Conservation (phyloP, 2,888 invertebrate species). For the Leptinotarsa peninsularis region DNA sequence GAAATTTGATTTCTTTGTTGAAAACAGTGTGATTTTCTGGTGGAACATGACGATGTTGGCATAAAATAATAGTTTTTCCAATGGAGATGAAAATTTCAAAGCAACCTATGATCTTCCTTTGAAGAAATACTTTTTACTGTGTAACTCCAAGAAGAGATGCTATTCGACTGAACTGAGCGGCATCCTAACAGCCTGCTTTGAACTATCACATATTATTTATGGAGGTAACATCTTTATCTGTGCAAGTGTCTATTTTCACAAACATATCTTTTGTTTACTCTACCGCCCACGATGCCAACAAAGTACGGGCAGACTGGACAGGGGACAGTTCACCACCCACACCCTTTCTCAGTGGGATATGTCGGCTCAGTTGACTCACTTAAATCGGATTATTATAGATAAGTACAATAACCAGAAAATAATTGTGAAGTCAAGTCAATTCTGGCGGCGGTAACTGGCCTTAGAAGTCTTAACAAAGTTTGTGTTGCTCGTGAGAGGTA, state of each 20-base stretch:
- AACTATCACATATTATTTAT: slow-evolving; percentile 27
- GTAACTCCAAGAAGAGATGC: background rate
- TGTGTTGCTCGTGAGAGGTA: slow-evolving; percentile 52
- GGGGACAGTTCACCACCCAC: slow-evolving; percentile 41
- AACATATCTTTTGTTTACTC: slow-evolving; percentile 20
- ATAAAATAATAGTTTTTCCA: too few species aligned
- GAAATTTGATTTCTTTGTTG: too few species aligned
- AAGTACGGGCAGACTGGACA: slow-evolving; percentile 31
- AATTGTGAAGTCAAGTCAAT: slow-evolving; percentile 55
- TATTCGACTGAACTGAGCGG: background rate
- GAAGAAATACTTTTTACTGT: too few species aligned
- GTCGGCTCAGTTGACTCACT: slow-evolving; percentile 48
- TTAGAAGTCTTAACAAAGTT: slow-evolving; percentile 46
- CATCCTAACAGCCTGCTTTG: background rate
- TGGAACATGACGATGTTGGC: too few species aligned
- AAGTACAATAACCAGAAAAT: slow-evolving; percentile 53
- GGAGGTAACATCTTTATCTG: slow-evolving; percentile 31
- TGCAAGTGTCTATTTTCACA: slow-evolving; percentile 28
- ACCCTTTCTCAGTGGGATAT: slow-evolving; percentile 37
- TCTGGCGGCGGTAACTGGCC: slow-evolving; percentile 52
- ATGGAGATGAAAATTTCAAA: too few species aligned
- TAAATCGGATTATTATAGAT: slow-evolving; percentile 49
- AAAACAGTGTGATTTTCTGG: too few species aligned
- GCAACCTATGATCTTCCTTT: too few species aligned
- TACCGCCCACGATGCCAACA: slow-evolving; percentile 23